Percentiles rank a stretch among this genome's conserved stretches.
phyloP scores from a whole-genome alignment of 1,140 invertebrate genomes.

The Chionoecetes opilio region DNA sequence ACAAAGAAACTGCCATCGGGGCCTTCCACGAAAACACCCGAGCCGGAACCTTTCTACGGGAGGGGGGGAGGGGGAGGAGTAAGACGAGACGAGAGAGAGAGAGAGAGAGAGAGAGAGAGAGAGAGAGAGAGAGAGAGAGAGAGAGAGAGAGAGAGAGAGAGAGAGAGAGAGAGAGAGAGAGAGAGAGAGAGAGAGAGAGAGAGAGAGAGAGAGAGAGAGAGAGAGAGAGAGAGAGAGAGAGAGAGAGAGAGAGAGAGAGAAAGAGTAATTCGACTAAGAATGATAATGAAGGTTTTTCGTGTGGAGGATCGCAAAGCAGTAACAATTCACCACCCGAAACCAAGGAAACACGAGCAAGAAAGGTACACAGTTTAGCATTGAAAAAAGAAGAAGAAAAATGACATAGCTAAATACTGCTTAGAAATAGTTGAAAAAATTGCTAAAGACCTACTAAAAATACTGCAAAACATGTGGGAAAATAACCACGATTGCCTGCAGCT shows the following conservation, averaged over 20 bases:
- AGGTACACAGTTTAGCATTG: no score
- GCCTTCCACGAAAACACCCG: constrained; percentile 56
- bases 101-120: neutral
- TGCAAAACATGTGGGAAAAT: no score
- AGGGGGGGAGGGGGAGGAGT: constrained; percentile 6
- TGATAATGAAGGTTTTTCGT: no score
- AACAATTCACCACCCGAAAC: no score
- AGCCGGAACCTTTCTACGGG: constrained; percentile 52
- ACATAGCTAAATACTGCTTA: no score
- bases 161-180: constrained; percentile 21
- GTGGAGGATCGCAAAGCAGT: no score
- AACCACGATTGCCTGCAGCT: no score
- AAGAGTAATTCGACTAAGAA: neutral
- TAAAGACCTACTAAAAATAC: no score
- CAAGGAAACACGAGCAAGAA: no score
- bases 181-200: neutral
- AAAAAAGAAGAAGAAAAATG: neutral
- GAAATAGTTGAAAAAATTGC: no score
- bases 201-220: neutral
- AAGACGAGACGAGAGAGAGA: neutral
- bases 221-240: neutral
- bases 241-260: constrained; percentile 20
- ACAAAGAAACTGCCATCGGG: constrained; percentile 69
- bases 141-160: neutral
- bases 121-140: neutral